Base-by-base conservation (phyloP, 1,140 invertebrate genomes). In the Magallana ariakensis region DNA sequence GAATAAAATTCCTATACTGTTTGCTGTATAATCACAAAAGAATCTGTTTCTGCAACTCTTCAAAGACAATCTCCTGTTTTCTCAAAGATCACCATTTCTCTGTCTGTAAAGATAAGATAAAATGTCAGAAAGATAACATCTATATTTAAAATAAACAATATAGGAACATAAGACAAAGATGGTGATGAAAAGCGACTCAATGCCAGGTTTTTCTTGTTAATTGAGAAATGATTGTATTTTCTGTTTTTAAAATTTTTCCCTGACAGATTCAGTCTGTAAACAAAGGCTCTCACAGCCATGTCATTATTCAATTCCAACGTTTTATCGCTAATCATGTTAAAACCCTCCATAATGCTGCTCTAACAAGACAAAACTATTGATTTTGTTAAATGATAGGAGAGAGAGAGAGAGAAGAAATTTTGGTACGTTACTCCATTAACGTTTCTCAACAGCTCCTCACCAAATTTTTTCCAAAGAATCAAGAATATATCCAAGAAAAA, bases 321-420 rank as follows among this genome's bases (percentile, higher is more conserved):
- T 75, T 75, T 75, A 75, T 75, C 26, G 15, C 66, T 75, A 75
- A 75, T 75, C 66, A 75, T 46, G 66, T 75, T 75, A 75, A 75
- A 26, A 19, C 66, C 22, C 33, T 75, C 66, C 22, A 75, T 22
- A 22, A 75, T 75, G 66, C 22, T 13, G 22, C 66, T 75, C 66
- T 75, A 75, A 75, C 66, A 75, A 75, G 66, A 75, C 22, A 75
- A 26, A 26, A 33, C 22, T 75, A 75, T 75, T 75, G 66, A 75
- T 75, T 75, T 22, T 22, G 19, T 75, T 75, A 75, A 75, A 75
- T 26, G 66, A 75, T 13, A 62, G 58, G 58, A 62, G 33, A 62
- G 19, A 16, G 58, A 62, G 33, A 62, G 19, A 16, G 58, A 62
- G 26, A 75, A 75, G 66, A 75, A 75, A 75, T 75, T 46, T 75